A percentile compares a stretch with the other conserved stretches of the same genome.
These are phyloP conservation scores for Alectura lathami DNA, from an alignment of 2,113 vertebrate species.

Conservation along the genomic window DNA sequence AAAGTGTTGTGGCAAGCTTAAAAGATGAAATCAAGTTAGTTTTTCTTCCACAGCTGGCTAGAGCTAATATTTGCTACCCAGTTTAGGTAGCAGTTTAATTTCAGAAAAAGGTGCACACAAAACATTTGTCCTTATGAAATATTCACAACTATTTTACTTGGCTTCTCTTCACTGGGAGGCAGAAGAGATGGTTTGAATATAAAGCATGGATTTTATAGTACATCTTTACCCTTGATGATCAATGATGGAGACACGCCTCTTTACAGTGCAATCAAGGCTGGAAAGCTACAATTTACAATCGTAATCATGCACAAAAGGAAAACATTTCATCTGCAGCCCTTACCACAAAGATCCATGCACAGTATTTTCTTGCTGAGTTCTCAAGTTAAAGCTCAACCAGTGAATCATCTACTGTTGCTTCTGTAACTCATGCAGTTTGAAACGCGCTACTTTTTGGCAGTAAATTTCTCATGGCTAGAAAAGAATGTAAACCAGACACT, in stretches of 20 bases:
- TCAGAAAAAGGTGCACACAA: constrained; percentile 7
- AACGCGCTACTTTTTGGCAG: constrained; percentile 57
- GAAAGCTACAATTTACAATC: constrained; percentile 27
- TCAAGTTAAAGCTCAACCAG: constrained; percentile 48
- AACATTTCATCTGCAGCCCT: constrained; percentile 17
- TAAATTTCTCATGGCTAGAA: constrained; percentile 42
- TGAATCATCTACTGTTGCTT: constrained; percentile 58
- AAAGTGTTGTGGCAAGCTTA: constrained; percentile 43
- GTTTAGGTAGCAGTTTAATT: constrained; percentile 41
- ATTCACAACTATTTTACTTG: constrained; percentile 25
- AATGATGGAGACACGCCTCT: neutral
- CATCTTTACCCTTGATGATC: neutral
- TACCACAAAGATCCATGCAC: neutral
- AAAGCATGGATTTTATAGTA: neutral
- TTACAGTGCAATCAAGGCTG: neutral
- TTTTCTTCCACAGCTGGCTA: constrained; percentile 49
- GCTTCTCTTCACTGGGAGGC: neutral
- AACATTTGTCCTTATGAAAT: constrained; percentile 28
- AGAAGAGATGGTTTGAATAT: neutral
- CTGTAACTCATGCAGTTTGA: constrained; percentile 40
- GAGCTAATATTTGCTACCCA: constrained; percentile 57
- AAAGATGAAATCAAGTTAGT: constrained; percentile 13
- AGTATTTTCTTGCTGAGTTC: constrained; percentile 27
- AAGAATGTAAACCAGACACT: constrained; percentile 46
- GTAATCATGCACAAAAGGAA: constrained; percentile 8